Conservation (phyloP, 2,797 vertebrate species). For the Sarcophilus harrisii region DNA sequence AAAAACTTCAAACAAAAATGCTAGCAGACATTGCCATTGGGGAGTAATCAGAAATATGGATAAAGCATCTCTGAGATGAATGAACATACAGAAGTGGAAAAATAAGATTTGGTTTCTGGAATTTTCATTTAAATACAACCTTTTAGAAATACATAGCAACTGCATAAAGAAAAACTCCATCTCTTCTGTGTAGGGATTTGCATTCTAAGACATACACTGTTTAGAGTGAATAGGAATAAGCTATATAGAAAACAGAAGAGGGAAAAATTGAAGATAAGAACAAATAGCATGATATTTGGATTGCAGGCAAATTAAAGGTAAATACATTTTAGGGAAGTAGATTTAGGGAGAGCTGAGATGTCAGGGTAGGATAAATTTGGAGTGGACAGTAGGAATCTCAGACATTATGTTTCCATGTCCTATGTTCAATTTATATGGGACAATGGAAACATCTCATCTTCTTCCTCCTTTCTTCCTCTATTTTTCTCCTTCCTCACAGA, state of each 20-base stretch:
- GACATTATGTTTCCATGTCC: not conserved
- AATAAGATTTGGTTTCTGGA: not conserved
- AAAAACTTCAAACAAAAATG: not conserved
- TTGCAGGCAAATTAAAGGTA: not conserved
- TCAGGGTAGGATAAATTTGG: not conserved
- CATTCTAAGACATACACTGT: not conserved
- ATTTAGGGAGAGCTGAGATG: not conserved
- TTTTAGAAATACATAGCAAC: not conserved
- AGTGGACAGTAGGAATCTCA: not conserved
- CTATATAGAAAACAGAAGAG: not conserved
- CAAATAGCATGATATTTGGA: not conserved
- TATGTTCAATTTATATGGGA: not conserved
- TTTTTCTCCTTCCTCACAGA: not conserved
- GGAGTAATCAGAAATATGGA: not conserved
- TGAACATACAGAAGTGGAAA: not conserved
- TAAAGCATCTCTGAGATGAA: not conserved
- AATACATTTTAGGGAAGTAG: not conserved
- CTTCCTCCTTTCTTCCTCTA: not conserved
- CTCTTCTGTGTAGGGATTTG: not conserved
- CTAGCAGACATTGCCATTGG: not conserved
- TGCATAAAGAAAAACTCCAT: not conserved
- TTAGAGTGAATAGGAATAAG: not conserved
- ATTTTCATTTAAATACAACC: not conserved
- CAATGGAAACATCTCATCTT: not conserved
- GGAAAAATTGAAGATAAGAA: not conserved